Evolutionary conservation across 2,113 vertebrate genomes (phyloP), one percentile per base, ranked within the genome.

Genomic region (Rousettus leschenaultii): DNA sequence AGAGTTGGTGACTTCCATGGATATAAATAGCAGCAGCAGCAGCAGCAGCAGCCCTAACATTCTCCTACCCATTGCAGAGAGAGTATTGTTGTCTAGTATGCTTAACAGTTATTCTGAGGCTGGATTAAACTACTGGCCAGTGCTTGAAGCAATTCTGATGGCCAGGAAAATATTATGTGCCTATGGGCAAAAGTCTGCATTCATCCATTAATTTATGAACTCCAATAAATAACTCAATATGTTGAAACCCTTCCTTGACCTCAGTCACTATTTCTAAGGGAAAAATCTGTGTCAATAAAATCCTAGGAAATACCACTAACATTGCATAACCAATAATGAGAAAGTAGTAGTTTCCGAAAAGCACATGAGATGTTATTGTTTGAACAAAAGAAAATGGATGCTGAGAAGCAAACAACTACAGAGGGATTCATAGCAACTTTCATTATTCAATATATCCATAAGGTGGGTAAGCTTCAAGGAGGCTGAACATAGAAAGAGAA

Each of bases 11-110:
- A 7, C 38, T 65, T 14, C 30, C 15, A 19, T 33, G n/a, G 13
- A 16, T 35, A 24, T 61, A 48, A 51, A 40, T 2, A 16, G 22
- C 5, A 45, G 18, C 19, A 12, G 7, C 10, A 45, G 18, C 19
- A 12, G 7, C 10, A n/a, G 2, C 7, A 68, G 24, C 13, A 24
- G 24, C 1, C 5, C 4, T 63, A 40, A 80, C 7, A 0, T 30
- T 57, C 74, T 82, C 15, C 6, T 30, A 12, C 4, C 5, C 10
- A 33, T 3, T 19, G 10, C 3, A 7, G 63, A 26, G 26, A 73
- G 7, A 26, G 1, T 2, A 3, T 0, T 83, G 13, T 7, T 78
- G 22, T 73, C 1, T 14, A 33, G 2, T 16, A 55, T 3, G 22
- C 5, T 61, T 55, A 30, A 9, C 9, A 9, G 0, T 51, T 68